A percentile compares a stretch with the other conserved stretches of the same genome.
Evolutionary conservation across 1,140 invertebrate genomes (phyloP).

Genomic region (Schlechtendalia chinensis): DNA sequence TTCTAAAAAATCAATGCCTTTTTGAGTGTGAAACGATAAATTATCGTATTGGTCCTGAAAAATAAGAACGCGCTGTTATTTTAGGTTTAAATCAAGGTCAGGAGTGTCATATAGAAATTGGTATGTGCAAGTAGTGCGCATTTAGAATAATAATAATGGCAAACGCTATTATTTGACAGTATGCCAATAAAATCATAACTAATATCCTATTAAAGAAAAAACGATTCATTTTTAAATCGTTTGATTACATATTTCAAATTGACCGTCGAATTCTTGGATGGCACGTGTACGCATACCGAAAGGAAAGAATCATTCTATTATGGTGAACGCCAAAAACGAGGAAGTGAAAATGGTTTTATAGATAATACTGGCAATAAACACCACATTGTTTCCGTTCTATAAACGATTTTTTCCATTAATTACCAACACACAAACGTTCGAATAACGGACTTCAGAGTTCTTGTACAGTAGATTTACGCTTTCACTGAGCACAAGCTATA

Average conservation of each 20-base stretch:
- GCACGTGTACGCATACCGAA: background rate
- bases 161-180: slow-evolving; percentile 5
- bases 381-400: slow-evolving; percentile 47
- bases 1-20: slow-evolving; percentile 96
- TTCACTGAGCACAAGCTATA: background rate
- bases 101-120: background rate
- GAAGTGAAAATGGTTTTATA: slow-evolving; percentile 30
- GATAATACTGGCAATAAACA: slow-evolving; percentile 5
- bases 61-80: slow-evolving; percentile 55
- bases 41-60: slow-evolving; percentile 97
- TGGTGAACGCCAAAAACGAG: background rate
- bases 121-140: background rate
- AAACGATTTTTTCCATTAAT: slow-evolving; percentile 40
- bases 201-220: slow-evolving; percentile 16
- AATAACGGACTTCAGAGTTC: slow-evolving; percentile 30
- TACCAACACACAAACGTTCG: slow-evolving; percentile 17
- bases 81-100: slow-evolving; percentile 19
- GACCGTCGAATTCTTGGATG: background rate
- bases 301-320: background rate
- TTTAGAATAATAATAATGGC: slow-evolving; percentile 28
- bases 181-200: slow-evolving; percentile 14
- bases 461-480: slow-evolving; percentile 27
- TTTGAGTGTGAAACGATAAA: slow-evolving; percentile 90
- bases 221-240: background rate
- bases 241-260: slow-evolving; percentile 21